Evolutionary conservation across 2,797 vertebrate genomes (phyloP).

Genomic region (Catharus ustulatus): DNA sequence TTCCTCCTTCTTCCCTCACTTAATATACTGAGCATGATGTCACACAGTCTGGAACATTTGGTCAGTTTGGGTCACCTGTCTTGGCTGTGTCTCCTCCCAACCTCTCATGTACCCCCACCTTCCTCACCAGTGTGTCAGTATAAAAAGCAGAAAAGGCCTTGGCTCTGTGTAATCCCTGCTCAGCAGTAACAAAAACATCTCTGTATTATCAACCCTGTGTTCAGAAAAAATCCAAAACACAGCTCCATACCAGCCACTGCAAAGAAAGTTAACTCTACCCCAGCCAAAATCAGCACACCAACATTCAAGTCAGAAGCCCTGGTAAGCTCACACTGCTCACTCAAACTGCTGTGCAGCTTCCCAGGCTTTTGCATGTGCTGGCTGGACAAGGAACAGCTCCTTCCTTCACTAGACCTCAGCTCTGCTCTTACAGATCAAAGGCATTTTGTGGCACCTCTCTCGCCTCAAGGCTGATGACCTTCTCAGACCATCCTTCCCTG

Average conservation of each 20-base stretch:
- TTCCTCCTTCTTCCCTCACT: not conserved
- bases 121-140: not conserved
- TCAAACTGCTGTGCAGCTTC: fast-evolving
- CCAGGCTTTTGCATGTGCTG: not conserved
- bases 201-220: not conserved
- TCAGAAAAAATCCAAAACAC: not conserved
- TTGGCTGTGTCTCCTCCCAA: not conserved
- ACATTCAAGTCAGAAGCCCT: fast-evolving
- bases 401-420: not conserved
- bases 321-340: not conserved
- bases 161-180: not conserved
- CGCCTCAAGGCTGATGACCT: not conserved
- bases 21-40: not conserved
- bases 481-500: not conserved
- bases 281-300: not conserved
- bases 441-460: not conserved
- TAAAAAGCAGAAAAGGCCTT: not conserved
- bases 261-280: not conserved
- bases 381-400: not conserved
- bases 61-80: not conserved
- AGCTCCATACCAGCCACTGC: not conserved
- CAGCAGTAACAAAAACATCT: not conserved
- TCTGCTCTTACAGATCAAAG: not conserved
- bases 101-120: not conserved
- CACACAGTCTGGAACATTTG: not conserved